phyloP scores from a whole-genome alignment of 1,140 invertebrate species.

The Leptinotarsa defecta region DNA sequence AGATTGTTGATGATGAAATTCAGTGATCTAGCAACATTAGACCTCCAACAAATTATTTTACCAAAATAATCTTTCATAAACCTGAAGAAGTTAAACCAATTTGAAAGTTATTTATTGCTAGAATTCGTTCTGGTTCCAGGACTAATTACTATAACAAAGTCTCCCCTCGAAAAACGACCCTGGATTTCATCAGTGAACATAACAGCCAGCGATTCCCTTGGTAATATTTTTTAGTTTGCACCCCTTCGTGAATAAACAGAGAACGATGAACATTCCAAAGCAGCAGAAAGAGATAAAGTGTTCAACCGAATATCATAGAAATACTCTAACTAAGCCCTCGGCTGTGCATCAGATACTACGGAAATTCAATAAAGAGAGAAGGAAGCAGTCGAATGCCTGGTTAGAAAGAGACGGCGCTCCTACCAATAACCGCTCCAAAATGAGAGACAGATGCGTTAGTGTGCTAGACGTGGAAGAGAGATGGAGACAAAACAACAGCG shows the following conservation, averaged over 20 bases:
- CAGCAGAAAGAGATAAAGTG: slow-evolving; percentile 5
- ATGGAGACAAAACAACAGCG: slow-evolving; percentile 32
- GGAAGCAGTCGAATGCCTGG: neutral
- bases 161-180: slow-evolving; percentile 22
- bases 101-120: neutral
- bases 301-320: slow-evolving; percentile 14
- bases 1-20: too few relatives aligned
- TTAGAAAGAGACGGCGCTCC: slow-evolving; percentile 18
- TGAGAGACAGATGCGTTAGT: slow-evolving; percentile 8
- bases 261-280: slow-evolving; percentile 15
- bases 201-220: slow-evolving; percentile 24
- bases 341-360: slow-evolving; percentile 22
- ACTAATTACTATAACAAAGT: neutral
- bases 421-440: slow-evolving; percentile 24
- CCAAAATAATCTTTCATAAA: neutral
- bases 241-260: slow-evolving; percentile 25
- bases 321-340: slow-evolving; percentile 1
- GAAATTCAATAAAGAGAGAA: slow-evolving; percentile 30
- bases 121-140: slow-evolving; percentile 18
- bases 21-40: too few relatives aligned
- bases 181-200: slow-evolving; percentile 29
- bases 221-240: slow-evolving; percentile 35
- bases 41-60: too few relatives aligned
- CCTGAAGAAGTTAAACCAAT: neutral
- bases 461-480: slow-evolving; percentile 10